Evolutionary conservation across 2,113 vertebrate genomes (phyloP), one percentile per base, ranked within the genome.

Genomic region (Etheostoma spectabile): DNA sequence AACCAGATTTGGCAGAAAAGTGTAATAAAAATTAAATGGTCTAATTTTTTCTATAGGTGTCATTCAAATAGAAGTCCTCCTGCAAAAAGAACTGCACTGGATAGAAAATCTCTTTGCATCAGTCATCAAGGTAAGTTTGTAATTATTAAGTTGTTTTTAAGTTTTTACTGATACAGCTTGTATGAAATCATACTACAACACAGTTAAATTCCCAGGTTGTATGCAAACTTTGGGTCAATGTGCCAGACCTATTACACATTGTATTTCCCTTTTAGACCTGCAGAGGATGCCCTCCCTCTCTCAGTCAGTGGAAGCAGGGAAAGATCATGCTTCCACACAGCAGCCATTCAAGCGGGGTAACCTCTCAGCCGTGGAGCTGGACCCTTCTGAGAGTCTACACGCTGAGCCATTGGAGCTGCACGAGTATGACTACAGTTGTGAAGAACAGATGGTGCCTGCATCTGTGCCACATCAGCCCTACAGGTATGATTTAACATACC

Each of bases 381-480:
- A 94, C 61, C 87, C 86, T 3, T 82, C 84, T 0, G 86, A 93
- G 6, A 91, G 88, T 0, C 90, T 91, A 0, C 92, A 88, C 3
- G 56, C 89, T 0, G 91, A 94, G 15, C 81, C 93, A 1, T 68
- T 74, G 83, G 89, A 90, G 62, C 82, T 84, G 66, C 84, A 72
- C 0, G 90, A 93, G 68, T 94, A 93, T 18, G 92, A 95, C 57
- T 83, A 72, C 15, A 82, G 93, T 80, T 75, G 89, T 68, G 92
- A 94, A 7, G 96, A 96, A 70, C 96, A 96, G 93, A 94, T 94
- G 79, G 95, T 95, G 72, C 95, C 95, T 6, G 86, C 91, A 0
- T 92, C 94, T 0, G 60, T 89, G 5, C 62, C 92, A 18, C 91
- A 93, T 64, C 94, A 94, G 59, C 86, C 89, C 0, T 95, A 94